Percentiles rank a stretch among this genome's conserved stretches.
Evolutionary conservation across 2,797 vertebrate species (phyloP).

Genomic region (Ispidina picta): DNA sequence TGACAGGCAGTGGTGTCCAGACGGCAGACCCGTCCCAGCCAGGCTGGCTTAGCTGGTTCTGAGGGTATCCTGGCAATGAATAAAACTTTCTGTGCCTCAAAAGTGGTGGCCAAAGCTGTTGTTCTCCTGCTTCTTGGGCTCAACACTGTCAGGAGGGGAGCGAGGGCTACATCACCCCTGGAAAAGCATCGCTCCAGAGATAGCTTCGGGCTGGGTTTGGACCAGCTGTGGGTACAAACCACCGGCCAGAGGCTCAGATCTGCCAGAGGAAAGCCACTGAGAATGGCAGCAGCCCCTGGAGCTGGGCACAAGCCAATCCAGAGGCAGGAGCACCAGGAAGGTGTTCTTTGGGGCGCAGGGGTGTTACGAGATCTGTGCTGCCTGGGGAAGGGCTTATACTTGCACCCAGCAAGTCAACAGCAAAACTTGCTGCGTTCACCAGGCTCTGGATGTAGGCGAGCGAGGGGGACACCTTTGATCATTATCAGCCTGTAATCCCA

Average conservation of each 20-base stretch:
- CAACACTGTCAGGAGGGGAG: not conserved
- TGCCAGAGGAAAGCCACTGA: not conserved
- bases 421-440: not conserved
- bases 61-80: not conserved
- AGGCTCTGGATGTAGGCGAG: not conserved
- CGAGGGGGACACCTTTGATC: not conserved
- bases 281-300: not conserved
- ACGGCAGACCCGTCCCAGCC: not conserved
- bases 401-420: not conserved
- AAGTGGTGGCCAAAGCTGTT: not conserved
- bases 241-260: not conserved
- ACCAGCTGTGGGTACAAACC: not conserved
- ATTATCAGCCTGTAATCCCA: not conserved
- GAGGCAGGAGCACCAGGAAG: accelerated
- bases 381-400: not conserved
- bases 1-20: accelerated
- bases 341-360: not conserved
- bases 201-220: not conserved
- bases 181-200: accelerated
- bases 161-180: too few relatives aligned
- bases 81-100: not conserved
- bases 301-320: accelerated
- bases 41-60: not conserved
- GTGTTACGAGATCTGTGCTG: not conserved
- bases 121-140: not conserved